Evolutionary conservation across 2,797 vertebrate species (phyloP).

Genomic region (Acrossocheilus wenchowensis): DNA sequence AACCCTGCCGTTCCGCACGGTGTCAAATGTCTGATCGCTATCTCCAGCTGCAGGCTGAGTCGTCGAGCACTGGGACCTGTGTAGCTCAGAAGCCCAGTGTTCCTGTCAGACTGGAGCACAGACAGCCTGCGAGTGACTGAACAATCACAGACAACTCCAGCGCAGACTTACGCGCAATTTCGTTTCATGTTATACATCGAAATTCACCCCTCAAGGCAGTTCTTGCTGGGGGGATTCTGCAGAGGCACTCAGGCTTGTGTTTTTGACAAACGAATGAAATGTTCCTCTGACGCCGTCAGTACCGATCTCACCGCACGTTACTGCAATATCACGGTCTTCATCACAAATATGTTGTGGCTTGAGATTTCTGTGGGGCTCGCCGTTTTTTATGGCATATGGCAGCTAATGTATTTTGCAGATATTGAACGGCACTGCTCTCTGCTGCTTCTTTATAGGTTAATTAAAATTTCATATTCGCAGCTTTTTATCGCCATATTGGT

Average conservation of each 20-base stretch:
- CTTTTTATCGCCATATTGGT: constrained; percentile 29
- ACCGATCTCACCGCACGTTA: background rate
- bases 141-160: constrained; percentile 25
- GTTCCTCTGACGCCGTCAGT: constrained; percentile 3
- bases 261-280: constrained; percentile 29
- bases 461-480: constrained; percentile 29
- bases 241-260: constrained; percentile 1
- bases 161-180: background rate
- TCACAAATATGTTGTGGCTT: background rate
- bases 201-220: constrained; percentile 33
- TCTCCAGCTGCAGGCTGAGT: constrained; percentile 45
- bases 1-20: constrained; percentile 59
- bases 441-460: constrained; percentile 26
- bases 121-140: constrained; percentile 28
- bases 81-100: constrained; percentile 28
- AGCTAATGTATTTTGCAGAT: background rate
- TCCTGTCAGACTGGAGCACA: constrained; percentile 36
- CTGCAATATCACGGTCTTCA: background rate
- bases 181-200: constrained; percentile 32
- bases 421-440: constrained; percentile 1
- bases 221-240: constrained; percentile 19
- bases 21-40: constrained; percentile 63
- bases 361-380: background rate
- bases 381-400: background rate
- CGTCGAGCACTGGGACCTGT: constrained; percentile 20